Conservation (phyloP, 2,888 invertebrate genomes). For the Parnassius orleans region DNA sequence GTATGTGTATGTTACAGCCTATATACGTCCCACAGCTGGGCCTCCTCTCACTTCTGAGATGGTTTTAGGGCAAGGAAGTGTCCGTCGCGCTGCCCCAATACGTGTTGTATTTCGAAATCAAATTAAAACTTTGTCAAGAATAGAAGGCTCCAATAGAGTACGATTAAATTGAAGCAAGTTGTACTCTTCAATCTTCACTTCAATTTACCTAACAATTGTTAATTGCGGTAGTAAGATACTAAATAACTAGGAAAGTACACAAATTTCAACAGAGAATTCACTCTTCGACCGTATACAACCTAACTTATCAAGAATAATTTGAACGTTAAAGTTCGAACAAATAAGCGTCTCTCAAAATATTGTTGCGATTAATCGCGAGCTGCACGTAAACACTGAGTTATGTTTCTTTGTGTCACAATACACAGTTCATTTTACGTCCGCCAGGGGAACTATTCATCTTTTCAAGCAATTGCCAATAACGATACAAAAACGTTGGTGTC, state of each 20-base stretch:
- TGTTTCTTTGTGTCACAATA: too few species aligned
- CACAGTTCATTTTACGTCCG: too few species aligned
- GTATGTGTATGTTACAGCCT: too few species aligned
- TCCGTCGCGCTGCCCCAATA: too few species aligned
- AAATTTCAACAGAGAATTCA: constrained; percentile 37
- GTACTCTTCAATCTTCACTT: constrained; percentile 2
- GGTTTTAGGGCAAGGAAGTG: too few species aligned
- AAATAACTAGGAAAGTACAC: constrained; percentile 31
- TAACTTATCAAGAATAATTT: constrained; percentile 53
- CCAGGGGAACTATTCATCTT: too few species aligned
- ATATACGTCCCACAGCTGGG: too few species aligned
- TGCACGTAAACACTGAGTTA: constrained; percentile 16
- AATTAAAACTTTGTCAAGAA: constrained; percentile 15
- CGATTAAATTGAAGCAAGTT: constrained; percentile 15
- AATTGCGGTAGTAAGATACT: constrained; percentile 23
- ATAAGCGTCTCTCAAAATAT: constrained; percentile 52
- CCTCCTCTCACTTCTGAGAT: too few species aligned
- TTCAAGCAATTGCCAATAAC: too few species aligned
- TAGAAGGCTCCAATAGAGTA: constrained; percentile 6
- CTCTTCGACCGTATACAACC: constrained; percentile 38
- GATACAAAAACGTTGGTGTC: too few species aligned
- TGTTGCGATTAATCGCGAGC: constrained; percentile 49
- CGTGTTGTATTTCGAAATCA: constrained; percentile 1
- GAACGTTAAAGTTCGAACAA: constrained; percentile 51
- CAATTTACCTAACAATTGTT: constrained; percentile 28